These are phyloP conservation scores for Sebastes paucispinis DNA, from an alignment of 2,797 vertebrate species.

Conservation along the genomic window DNA sequence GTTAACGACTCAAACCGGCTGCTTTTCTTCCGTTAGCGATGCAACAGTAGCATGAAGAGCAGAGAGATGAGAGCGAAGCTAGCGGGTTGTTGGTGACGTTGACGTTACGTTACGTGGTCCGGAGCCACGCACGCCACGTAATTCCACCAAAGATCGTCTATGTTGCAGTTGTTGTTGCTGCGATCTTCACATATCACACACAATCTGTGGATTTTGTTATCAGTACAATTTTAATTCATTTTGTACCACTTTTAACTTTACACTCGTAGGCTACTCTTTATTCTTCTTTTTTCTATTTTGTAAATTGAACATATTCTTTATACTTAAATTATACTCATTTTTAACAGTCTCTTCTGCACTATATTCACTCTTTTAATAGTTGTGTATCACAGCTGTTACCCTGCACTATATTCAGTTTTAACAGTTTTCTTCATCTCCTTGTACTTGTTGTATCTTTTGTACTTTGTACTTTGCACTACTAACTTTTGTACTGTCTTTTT, in stretches of 20 bases:
- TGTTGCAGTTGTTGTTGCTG: neutral
- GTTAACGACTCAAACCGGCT: neutral
- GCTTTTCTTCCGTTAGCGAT: slow-evolving; percentile 14
- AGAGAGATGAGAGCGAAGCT: slow-evolving; percentile 11
- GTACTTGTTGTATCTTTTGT: no score
- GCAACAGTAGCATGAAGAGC: neutral
- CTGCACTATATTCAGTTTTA: no score
- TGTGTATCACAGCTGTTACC: no score
- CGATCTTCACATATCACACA: neutral
- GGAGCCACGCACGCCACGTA: slow-evolving; percentile 36
- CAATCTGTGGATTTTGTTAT: neutral
- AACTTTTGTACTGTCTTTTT: no score
- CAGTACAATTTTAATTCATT: neutral
- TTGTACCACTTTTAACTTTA: neutral
- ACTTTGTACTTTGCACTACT: no score
- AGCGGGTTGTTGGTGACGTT: slow-evolving; percentile 19
- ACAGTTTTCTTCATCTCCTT: no score
- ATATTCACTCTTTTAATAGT: no score
- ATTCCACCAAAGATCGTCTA: slow-evolving; percentile 51
- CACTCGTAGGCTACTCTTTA: neutral
- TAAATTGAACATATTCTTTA: neutral
- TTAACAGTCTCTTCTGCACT: no score
- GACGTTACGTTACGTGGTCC: slow-evolving; percentile 63
- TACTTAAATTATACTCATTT: neutral
- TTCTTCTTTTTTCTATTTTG: neutral